These are phyloP conservation scores for Mastigias papua DNA, from an alignment of 30 jellyfish, hydroid and myxozoan species.

Conservation along the genomic window DNA sequence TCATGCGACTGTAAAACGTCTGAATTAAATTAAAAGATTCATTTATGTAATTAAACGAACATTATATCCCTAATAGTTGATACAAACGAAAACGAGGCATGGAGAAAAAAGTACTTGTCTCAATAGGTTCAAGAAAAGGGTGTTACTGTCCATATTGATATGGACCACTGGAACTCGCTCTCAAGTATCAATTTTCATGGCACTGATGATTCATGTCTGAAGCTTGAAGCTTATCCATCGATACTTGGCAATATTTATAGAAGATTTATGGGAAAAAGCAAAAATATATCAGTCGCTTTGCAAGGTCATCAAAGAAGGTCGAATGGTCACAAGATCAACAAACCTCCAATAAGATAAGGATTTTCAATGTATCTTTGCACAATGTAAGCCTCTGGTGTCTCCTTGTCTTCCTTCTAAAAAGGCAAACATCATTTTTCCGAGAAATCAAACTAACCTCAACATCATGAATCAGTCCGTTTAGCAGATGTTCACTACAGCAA, in stretches of 20 bases:
- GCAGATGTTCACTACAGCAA: not conserved
- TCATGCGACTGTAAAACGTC: no score
- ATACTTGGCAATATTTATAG: not conserved
- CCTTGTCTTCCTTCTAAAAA: constrained; percentile 90
- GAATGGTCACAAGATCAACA: not conserved
- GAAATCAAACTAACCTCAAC: not conserved
- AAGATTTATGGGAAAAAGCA: not conserved
- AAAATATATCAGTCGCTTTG: not conserved
- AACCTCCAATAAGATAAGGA: constrained; percentile 95
- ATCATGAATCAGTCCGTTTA: not conserved
- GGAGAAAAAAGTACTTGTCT: no score
- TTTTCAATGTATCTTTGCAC: constrained; percentile 94
- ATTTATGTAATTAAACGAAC: no score
- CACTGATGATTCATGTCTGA: not conserved
- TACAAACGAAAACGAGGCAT: no score
- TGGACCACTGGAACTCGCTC: not conserved
- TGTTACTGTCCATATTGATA: no score
- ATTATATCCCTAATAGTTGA: no score
- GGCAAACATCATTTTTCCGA: not conserved
- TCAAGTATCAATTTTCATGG: not conserved
- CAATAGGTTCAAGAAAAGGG: no score
- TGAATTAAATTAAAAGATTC: no score
- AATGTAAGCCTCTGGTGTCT: constrained; percentile 95
- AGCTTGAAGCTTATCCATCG: not conserved
- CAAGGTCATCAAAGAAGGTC: not conserved